Evolutionary conservation across 2,797 vertebrate species (phyloP).

Genomic region (Lepidocolaptes lacrymiger): DNA sequence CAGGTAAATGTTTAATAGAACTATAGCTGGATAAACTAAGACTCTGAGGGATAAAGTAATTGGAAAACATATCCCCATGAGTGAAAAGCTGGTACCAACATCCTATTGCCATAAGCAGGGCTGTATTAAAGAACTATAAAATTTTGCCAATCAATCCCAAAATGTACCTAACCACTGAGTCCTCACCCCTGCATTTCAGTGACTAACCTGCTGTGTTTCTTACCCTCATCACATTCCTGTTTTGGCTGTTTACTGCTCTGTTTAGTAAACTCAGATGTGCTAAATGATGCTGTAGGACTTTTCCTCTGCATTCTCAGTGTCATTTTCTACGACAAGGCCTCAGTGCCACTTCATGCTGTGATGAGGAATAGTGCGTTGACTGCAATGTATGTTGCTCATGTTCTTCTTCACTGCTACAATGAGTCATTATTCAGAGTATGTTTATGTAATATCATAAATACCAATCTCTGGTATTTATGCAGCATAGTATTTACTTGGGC

Average conservation of each 20-base stretch:
- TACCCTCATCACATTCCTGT: not conserved
- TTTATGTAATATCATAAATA: conserved; percentile 80
- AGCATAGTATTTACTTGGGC: conserved; percentile 80
- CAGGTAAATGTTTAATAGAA: not conserved
- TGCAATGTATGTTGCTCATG: conserved; percentile 21
- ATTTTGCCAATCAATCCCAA: not conserved
- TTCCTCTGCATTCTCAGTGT: not conserved
- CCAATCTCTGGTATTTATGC: conserved; percentile 79
- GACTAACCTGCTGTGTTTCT: not conserved
- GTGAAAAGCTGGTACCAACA: not conserved
- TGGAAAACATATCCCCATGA: not conserved
- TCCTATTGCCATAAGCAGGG: accelerated
- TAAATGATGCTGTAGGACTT: not conserved
- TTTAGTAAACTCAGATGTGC: not conserved
- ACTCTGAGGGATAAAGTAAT: not conserved
- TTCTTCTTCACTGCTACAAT: conserved; percentile 73
- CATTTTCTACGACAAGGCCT: accelerated
- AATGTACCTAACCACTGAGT: not conserved
- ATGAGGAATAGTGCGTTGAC: conserved; percentile 17
- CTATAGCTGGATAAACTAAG: not conserved
- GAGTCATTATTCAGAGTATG: conserved; percentile 76
- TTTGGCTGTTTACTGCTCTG: not conserved
- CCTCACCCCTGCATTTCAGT: not conserved
- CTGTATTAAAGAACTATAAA: not conserved
- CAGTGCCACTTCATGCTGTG: not conserved